phyloP scores from a whole-genome alignment of 2,888 invertebrate species.

The Epirrhoe tristata region DNA sequence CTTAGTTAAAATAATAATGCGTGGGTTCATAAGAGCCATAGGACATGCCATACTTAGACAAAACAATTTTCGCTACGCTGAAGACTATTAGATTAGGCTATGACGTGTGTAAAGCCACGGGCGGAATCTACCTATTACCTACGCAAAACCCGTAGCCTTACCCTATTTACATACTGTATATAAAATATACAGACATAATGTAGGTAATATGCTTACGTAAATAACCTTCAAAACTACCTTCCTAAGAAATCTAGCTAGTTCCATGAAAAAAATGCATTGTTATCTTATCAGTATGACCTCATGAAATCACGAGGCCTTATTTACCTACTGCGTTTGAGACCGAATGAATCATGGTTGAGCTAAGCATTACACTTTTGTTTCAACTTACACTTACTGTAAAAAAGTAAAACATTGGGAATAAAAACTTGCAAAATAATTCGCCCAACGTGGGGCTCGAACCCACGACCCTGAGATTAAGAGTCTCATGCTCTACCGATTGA shows the following conservation, averaged over 20 bases:
- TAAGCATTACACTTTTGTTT: background rate
- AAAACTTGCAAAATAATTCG: slow-evolving; percentile 59
- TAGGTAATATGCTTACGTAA: background rate
- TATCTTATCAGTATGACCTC: slow-evolving; percentile 43
- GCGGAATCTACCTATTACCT: too few relatives aligned
- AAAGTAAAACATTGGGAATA: background rate
- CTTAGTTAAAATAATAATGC: too few relatives aligned
- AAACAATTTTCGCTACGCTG: too few relatives aligned
- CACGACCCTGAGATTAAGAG: slow-evolving; percentile 87
- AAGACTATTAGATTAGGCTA: too few relatives aligned
- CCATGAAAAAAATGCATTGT: slow-evolving; percentile 6
- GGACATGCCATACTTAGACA: too few relatives aligned
- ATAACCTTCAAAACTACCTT: slow-evolving; percentile 13
- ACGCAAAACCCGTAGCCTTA: background rate
- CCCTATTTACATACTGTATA: background rate
- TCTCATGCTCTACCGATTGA: slow-evolving; percentile 84
- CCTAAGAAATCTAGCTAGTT: slow-evolving; percentile 14
- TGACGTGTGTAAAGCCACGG: too few relatives aligned
- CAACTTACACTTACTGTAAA: background rate
- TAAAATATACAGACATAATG: too few relatives aligned
- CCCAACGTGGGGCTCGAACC: slow-evolving; percentile 86
- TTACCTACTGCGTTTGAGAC: slow-evolving; percentile 24
- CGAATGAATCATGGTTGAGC: slow-evolving; percentile 22
- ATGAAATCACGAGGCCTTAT: slow-evolving; percentile 35
- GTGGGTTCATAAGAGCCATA: too few relatives aligned